Evolutionary conservation across 2,888 invertebrate genomes (phyloP), one percentile per base, ranked within the genome.

Genomic region (Ferrisia virgata): DNA sequence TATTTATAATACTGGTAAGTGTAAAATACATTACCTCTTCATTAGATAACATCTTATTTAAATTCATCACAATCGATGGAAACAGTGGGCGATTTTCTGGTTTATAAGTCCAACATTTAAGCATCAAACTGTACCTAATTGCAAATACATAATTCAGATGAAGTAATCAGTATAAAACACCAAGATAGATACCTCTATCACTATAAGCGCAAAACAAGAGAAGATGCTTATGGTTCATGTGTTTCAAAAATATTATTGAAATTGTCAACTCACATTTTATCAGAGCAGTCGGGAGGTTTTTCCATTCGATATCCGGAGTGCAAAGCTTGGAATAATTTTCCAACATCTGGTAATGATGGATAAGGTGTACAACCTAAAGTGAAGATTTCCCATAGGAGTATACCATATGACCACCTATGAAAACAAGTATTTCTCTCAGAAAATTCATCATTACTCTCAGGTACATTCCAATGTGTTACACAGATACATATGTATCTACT

Each of bases 291-390:
- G 0, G 95, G 93, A 9, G 99, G 99, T 87, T 95, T 95, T 88
- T 96, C 96, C 97, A 98, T 98, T 86, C 98, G 92, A 88, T 96
- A 94, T 0, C 98, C 98, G 79, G 94, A 94, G 89, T 96, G 93
- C 84, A 99, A 90, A 86, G 96, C 92, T 88, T 95, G 94, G 90
- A 97, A 97, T 86, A 99, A 92, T 88, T 96, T 95, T 88, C 98
- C 97, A 28, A 97, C 95, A 3, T 94, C 94, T 80, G 96, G 96
- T 22, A 99, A 95, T 0, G 96, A 95, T 1, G 98, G 98, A 90
- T 99, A 99, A 0, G 99, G 99, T 5, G 98, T 97, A n/a, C 97
- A 98, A 22, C 99, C 99, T 83, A 98, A 91, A 0, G 98, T 98
- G 95, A 98, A 97, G 76, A 99, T 98, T 91, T 99, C 99, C 98